A percentile compares a stretch with the other conserved stretches of the same genome.
phyloP scores from a whole-genome alignment of 2,888 invertebrate genomes.

The Crocallis elinguaria region DNA sequence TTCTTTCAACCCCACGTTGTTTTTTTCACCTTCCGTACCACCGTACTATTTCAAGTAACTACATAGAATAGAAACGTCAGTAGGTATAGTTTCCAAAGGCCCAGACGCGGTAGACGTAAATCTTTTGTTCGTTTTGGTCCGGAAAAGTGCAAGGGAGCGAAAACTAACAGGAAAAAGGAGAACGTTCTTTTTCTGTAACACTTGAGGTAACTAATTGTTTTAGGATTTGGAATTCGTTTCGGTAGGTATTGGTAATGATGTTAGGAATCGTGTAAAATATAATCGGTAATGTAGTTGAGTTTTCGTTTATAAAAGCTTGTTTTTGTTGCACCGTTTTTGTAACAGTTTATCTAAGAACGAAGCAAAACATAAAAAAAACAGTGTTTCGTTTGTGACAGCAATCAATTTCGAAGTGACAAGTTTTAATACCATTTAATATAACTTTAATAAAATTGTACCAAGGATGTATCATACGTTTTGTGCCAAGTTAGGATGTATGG shows the following conservation, averaged over 20 bases:
- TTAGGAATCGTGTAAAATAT: not conserved
- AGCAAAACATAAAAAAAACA: no score
- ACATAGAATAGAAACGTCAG: constrained; percentile 43
- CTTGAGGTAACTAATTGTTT: constrained; percentile 72
- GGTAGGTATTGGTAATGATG: not conserved
- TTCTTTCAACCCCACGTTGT: not conserved
- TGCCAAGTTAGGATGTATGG: no score
- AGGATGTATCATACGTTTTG: no score
- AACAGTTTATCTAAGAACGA: no score
- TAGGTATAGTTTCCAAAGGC: constrained; percentile 52
- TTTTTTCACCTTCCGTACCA: constrained; percentile 39
- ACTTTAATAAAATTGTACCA: no score
- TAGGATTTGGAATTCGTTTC: constrained; percentile 38
- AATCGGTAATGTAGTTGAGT: not conserved
- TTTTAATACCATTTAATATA: no score
- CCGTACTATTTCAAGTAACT: constrained; percentile 29
- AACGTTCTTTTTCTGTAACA: constrained; percentile 61
- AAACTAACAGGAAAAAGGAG: constrained; percentile 72
- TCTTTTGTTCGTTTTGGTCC: constrained; percentile 70
- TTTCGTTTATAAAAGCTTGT: no score
- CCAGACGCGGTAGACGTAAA: constrained; percentile 68
- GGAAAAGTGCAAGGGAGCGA: constrained; percentile 73
- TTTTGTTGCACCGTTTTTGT: no score
- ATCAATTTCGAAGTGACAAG: no score
- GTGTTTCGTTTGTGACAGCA: no score